Percentiles rank a stretch among this genome's conserved stretches.
Evolutionary conservation across 1,140 invertebrate species (phyloP).

Genomic region (Brachionus koreanus): DNA sequence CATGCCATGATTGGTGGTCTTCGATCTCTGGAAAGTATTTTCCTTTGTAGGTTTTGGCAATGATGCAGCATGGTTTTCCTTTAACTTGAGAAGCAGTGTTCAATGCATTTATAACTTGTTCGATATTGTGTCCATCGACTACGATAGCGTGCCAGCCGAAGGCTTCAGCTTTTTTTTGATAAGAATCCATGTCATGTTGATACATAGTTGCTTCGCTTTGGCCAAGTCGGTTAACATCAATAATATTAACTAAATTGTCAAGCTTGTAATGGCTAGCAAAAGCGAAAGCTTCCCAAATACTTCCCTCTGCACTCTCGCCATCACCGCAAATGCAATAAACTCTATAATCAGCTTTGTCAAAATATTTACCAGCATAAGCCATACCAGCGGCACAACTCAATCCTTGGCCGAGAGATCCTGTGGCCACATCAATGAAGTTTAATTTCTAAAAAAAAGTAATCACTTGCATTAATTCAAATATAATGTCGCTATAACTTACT

Average conservation of each 20-base stretch:
- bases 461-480: not conserved
- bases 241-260: slow-evolving; percentile 91
- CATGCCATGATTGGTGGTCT: slow-evolving; percentile 92
- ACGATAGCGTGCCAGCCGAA: slow-evolving; percentile 86
- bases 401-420: slow-evolving; percentile 94
- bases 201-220: slow-evolving; percentile 90
- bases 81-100: slow-evolving; percentile 68
- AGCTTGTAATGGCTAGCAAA: slow-evolving; percentile 91
- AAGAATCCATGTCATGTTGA: slow-evolving; percentile 84
- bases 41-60: slow-evolving; percentile 95
- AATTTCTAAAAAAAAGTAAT: slow-evolving; percentile 65
- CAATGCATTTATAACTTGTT: slow-evolving; percentile 74
- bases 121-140: slow-evolving; percentile 92
- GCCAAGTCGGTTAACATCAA: slow-evolving; percentile 93
- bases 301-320: slow-evolving; percentile 95
- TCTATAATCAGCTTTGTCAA: slow-evolving; percentile 82
- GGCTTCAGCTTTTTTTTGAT: slow-evolving; percentile 77
- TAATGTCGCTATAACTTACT: slow-evolving; percentile 51
- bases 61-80: slow-evolving; percentile 81
- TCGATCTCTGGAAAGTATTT: slow-evolving; percentile 76
- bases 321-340: slow-evolving; percentile 93
- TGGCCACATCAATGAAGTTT: slow-evolving; percentile 95
- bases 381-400: slow-evolving; percentile 90
- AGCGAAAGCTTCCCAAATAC: slow-evolving; percentile 92
- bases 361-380: slow-evolving; percentile 96